Evolutionary conservation across 2,113 vertebrate species (phyloP), one percentile per base, ranked within the genome.

Genomic region (Fukomys damarensis): DNA sequence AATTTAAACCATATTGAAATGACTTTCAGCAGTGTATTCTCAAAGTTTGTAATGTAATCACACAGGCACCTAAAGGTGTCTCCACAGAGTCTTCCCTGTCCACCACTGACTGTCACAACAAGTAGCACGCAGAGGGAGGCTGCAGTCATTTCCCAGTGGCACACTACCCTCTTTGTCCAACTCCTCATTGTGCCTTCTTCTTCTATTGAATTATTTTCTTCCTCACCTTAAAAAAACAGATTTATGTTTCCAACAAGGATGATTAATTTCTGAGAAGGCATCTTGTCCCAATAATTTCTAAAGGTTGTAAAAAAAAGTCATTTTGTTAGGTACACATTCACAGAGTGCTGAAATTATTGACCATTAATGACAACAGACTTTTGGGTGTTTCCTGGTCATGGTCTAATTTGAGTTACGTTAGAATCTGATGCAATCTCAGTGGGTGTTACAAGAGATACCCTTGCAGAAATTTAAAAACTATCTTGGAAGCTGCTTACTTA

Each of bases 341-440:
- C 46, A 94, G 76, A 92, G 28, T 43, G 77, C 52, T 85, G 95
- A 87, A 93, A 97, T 95, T n/a, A 92, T 89, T 83, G 85, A 70
- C 72, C 81, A 92, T 92, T 0, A 3, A 74, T 97, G 97, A 92
- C 95, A 90, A 97, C 97, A 97, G 95, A 94, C 77, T 82, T 96
- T 95, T 52, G 94, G 88, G 96, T 97, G 94, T 80, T 79, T 65
- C 43, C 2, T 56, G 84, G 87, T 76, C 80, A 81, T 30, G 86
- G 84, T 46, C 52, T 93, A 92, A 97, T 94, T 96, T 90, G 63
- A 94, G 84, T 41, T 95, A 93, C 46, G 68, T 96, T 87, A 94
- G 93, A 95, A 80, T 94, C 94, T 98, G 95, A 96, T 96, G 95
- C 95, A 98, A 97, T 89, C 56, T 72, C 28, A 30, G 56, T 59